A percentile compares a stretch with the other conserved stretches of the same genome.
These are phyloP conservation scores for Drosophila simulans DNA, from an alignment of 1,140 invertebrate species.

Conservation along the genomic window DNA sequence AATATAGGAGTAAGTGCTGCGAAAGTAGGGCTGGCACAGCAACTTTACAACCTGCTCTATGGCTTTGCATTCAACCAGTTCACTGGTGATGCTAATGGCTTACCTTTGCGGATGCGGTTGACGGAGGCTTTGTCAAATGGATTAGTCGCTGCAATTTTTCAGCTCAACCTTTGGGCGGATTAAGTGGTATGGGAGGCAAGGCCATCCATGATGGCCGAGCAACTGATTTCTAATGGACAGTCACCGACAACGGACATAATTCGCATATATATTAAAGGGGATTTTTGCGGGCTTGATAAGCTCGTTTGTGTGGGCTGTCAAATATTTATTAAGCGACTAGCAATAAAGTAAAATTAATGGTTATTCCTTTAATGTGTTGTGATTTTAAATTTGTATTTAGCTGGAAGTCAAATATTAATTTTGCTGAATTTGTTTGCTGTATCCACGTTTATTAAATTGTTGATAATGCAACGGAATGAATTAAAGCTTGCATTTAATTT, in stretches of 20 bases:
- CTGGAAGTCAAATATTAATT: background rate
- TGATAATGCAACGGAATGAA: too few relatives aligned
- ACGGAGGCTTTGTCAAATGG: conserved; percentile 20
- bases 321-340: background rate
- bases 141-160: conserved; percentile 53
- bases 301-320: background rate
- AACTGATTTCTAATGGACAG: conserved; percentile 8
- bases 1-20: conserved; percentile 13
- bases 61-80: conserved; percentile 22
- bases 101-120: conserved; percentile 26
- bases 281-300: background rate
- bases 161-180: conserved; percentile 35
- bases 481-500: too few relatives aligned
- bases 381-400: background rate
- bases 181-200: conserved; percentile 16
- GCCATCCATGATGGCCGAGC: conserved; percentile 6
- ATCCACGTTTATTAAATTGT: background rate
- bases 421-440: too few relatives aligned
- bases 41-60: conserved; percentile 10
- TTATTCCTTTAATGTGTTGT: background rate
- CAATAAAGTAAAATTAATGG: conserved; percentile 4
- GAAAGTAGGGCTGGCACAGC: conserved; percentile 7
- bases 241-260: conserved; percentile 1
- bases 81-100: conserved; percentile 44
- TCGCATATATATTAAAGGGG: background rate